Conservation (phyloP, 2,888 invertebrate genomes). For the Pandemis cinnamomeana region DNA sequence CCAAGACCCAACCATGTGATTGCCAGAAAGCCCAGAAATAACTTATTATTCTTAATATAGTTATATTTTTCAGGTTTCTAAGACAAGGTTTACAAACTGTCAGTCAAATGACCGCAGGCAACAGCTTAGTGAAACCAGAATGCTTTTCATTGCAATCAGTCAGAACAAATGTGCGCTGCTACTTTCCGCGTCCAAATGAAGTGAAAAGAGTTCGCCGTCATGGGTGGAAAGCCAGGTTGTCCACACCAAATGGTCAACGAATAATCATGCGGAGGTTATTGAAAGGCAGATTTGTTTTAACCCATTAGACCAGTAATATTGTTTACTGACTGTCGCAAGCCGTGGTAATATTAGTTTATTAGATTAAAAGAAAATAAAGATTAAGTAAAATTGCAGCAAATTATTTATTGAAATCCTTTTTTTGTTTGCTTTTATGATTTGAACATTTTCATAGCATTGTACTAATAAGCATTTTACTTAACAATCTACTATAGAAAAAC, state of each 20-base stretch:
- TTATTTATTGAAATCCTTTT: slow-evolving; percentile 33
- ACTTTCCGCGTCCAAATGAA: slow-evolving; percentile 91
- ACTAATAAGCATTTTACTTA: slow-evolving; percentile 56
- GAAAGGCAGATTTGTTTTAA: slow-evolving; percentile 88
- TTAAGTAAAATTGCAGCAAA: slow-evolving; percentile 31
- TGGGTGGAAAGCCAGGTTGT: slow-evolving; percentile 88
- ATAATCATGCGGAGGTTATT: slow-evolving; percentile 90
- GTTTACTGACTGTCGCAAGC: slow-evolving; percentile 2
- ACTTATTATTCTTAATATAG: not conserved
- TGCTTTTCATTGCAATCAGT: slow-evolving; percentile 63
- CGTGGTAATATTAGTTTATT: not conserved
- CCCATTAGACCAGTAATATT: slow-evolving; percentile 81
- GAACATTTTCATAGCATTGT: slow-evolving; percentile 34
- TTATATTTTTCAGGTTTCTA: slow-evolving; percentile 59
- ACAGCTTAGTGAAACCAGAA: slow-evolving; percentile 65
- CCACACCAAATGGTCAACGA: slow-evolving; percentile 87
- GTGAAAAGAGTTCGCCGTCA: slow-evolving; percentile 87
- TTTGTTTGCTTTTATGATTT: slow-evolving; percentile 29
- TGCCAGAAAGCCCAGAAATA: not conserved
- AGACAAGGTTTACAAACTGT: slow-evolving; percentile 61
- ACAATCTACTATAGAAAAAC: slow-evolving; percentile 46
- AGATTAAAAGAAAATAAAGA: slow-evolving; percentile 25
- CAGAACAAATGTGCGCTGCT: slow-evolving; percentile 84
- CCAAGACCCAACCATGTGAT: not conserved
- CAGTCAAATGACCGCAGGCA: slow-evolving; percentile 51